Evolutionary conservation across 2,113 vertebrate genomes (phyloP).

Genomic region (Sapayoa aenigma): DNA sequence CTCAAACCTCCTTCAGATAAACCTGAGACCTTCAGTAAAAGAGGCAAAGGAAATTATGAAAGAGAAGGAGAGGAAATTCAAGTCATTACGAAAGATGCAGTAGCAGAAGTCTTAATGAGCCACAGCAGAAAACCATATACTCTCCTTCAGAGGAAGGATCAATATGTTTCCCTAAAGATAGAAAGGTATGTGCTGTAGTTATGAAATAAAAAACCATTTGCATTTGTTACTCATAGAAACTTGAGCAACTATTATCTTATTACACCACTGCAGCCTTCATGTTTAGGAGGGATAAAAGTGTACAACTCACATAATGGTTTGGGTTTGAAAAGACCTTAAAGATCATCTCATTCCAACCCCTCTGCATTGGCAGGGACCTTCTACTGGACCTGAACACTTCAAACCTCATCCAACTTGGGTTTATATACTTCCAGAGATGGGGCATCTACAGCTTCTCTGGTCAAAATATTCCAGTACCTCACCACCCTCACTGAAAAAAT

Average conservation of each 20-base stretch:
- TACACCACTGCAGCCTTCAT: neutral
- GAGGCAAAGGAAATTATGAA: neutral
- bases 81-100: neutral
- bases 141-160: neutral
- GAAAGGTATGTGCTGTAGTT: neutral
- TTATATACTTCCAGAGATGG: neutral
- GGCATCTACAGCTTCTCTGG: neutral
- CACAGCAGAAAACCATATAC: neutral
- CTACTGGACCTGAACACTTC: neutral
- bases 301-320: neutral
- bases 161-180: neutral
- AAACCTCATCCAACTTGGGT: neutral
- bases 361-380: neutral
- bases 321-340: neutral
- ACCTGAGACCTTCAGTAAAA: neutral
- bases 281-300: neutral
- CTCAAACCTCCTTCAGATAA: neutral
- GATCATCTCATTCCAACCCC: neutral
- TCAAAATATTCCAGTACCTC: neutral
- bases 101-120: neutral
- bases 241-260: neutral
- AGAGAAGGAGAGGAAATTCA: neutral
- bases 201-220: neutral
- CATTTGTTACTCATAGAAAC: neutral
- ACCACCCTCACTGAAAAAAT: neutral